Evolutionary conservation across 2,888 invertebrate genomes (phyloP).

Genomic region (Neoitamus cyanurus): DNA sequence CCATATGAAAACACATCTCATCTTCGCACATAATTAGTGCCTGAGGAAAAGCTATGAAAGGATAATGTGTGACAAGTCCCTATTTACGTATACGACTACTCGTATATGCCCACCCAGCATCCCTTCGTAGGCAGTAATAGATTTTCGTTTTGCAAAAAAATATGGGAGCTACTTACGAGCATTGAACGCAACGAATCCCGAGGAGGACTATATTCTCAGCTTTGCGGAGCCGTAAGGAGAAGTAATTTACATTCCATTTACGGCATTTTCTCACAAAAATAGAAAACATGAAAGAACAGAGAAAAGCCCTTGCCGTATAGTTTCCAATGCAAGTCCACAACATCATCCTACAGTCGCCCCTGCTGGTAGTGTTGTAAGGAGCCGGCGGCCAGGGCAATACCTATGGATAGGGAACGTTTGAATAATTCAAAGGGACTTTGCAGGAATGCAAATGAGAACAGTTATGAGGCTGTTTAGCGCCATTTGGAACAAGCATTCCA

Average conservation of each 20-base stretch:
- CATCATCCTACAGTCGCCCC: background rate
- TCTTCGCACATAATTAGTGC: background rate
- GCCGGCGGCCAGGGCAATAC: background rate
- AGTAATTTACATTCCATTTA: conserved; percentile 32
- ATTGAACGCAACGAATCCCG: background rate
- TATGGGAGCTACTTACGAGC: conserved; percentile 4
- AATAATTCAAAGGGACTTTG: conserved; percentile 30
- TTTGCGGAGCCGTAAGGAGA: background rate
- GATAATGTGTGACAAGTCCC: background rate
- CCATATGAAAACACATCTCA: background rate
- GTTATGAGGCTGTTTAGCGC: conserved; percentile 32
- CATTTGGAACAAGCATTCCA: conserved; percentile 13
- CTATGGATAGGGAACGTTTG: conserved; percentile 9
- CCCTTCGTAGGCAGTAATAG: background rate
- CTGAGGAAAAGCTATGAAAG: background rate
- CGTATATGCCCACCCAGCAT: too few species aligned
- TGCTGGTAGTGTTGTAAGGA: background rate
- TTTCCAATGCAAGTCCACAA: conserved; percentile 21
- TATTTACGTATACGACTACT: too few species aligned
- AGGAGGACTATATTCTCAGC: conserved; percentile 12
- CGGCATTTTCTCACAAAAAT: background rate
- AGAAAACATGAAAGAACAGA: background rate
- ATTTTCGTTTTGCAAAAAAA: background rate
- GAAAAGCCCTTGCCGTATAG: background rate
- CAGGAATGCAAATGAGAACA: conserved; percentile 27